Conservation (phyloP, 2,113 vertebrate genomes). For the Microcebus tavaratra region DNA sequence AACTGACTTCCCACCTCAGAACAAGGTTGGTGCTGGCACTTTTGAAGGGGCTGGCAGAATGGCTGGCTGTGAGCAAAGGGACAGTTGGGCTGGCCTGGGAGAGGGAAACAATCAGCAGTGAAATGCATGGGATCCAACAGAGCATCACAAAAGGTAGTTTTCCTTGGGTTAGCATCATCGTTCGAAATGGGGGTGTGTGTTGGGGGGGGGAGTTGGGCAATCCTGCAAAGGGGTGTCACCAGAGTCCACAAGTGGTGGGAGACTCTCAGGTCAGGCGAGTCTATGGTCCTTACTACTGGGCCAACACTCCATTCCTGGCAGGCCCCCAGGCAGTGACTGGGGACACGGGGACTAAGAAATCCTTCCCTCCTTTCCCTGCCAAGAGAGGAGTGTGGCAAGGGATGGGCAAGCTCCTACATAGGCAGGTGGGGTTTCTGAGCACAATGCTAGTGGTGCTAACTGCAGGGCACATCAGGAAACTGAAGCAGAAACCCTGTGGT, state of each 20-base stretch:
- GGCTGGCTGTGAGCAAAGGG: background rate
- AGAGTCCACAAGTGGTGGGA: background rate
- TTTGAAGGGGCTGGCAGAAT: background rate
- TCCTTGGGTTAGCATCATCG: background rate
- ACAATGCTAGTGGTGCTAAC: background rate
- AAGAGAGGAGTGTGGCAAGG: background rate
- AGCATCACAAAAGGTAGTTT: background rate
- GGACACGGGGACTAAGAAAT: background rate
- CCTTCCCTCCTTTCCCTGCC: background rate
- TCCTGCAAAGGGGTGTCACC: background rate
- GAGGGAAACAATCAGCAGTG: background rate
- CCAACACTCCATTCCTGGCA: background rate
- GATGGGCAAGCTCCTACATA: background rate
- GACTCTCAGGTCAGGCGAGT: background rate
- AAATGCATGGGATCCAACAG: background rate
- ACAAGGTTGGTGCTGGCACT: background rate
- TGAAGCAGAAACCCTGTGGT: background rate
- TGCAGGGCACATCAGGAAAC: background rate
- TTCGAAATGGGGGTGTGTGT: background rate
- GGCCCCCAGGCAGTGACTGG: background rate
- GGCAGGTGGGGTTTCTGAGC: background rate
- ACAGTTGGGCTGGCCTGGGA: background rate
- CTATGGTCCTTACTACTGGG: background rate
- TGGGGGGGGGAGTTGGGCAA: too few relatives aligned
- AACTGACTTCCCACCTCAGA: slow-evolving; percentile 27